Base-by-base conservation (phyloP, 2,888 invertebrate genomes). In the Sthenelais limicola region DNA sequence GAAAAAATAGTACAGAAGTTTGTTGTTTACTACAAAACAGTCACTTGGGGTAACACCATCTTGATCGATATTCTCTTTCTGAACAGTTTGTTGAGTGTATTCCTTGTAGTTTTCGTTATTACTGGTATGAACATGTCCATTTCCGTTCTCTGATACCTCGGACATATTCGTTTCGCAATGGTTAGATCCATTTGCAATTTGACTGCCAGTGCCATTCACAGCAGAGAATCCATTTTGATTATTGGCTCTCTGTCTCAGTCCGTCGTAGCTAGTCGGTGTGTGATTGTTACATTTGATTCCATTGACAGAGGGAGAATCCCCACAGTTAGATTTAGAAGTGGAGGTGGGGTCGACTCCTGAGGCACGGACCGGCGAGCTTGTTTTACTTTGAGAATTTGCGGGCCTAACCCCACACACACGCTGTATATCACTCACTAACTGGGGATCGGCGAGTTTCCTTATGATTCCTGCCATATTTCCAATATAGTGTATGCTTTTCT, bases 1-100 rank as follows among this genome's bases (percentile, higher is more conserved):
- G 87, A 96, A 96, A 76, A 96, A 84, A 86, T 93, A 94, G 88
- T 94, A 94, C 93, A 95, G 94, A 83, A 94, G 68, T 47, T 74
- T 75, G 76, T 82, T 74, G 28, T 33, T 72, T 28, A 75, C 51
- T 12, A 35, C 18, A 32, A 66, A 76, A 24, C 35, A 30, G 18
- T 52, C 26, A 24, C 51, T 21, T 32, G 49, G 48, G 18, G 68
- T 49, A 2, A 48, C 62, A 1, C 62, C 62, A 43, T 62, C 38
- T 38, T 62, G 68, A 35, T 48, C 15, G 32, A 49, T 21, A n/a
- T 4, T 51, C 26, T 21, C 21, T 26, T 24, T 24, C 51, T 24
- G 21, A 18, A 51, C 4, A 51, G 7, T 51, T 4, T 51, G 7
- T n/a, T n/a, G n/a, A n/a, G n/a, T n/a, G n/a, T n/a, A n/a, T n/a